Base-by-base conservation (phyloP, 2,888 invertebrate species). In the Apodemia duryi region DNA sequence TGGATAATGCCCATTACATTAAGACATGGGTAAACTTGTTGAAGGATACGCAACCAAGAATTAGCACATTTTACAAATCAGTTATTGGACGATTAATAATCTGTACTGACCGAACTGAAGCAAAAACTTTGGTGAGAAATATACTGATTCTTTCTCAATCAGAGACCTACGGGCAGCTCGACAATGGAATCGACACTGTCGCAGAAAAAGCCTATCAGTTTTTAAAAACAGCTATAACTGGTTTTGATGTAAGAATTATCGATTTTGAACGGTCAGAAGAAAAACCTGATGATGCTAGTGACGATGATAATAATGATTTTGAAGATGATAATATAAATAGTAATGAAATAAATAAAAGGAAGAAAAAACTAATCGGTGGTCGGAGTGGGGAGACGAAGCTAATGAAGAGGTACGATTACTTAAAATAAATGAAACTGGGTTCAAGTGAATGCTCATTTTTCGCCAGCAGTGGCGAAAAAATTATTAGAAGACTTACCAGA, bases 1-100 rank as follows among this genome's bases (percentile, higher is more conserved):
- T 63, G 52, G 54, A 63, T 52, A 63, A 63, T 51, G 63, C 63
- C 21, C 63, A 63, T 63, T 63, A 49, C 43, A 49, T 63, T 13
- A n/a, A 63, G 28, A 51, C 63, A 49, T 63, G 51, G 49, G 63
- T 63, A 3, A 6, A 52, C 13, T 63, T 63, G n/a, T 43, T 63
- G 51, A 63, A 63, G 28, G 52, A 32, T 29, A 32, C 32, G 13
- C 63, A 28, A 32, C n/a, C 63, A 63, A 51, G 38, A 51, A 49
- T 63, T 41, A 46, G 43, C 41, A 62, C 41, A 21, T 62, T 43
- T 43, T 62, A 62, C 41, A 62, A 62, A 62, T 38, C 62, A 11
- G 35, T 28, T 41, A 62, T 62, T 41, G 62, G 62, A n/a, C 62
- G 5, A 28, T 41, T 62, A 21, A 62, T 62, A 38, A 62, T 41